Conservation (phyloP, 2,113 vertebrate genomes). For the Rutilus rutilus region DNA sequence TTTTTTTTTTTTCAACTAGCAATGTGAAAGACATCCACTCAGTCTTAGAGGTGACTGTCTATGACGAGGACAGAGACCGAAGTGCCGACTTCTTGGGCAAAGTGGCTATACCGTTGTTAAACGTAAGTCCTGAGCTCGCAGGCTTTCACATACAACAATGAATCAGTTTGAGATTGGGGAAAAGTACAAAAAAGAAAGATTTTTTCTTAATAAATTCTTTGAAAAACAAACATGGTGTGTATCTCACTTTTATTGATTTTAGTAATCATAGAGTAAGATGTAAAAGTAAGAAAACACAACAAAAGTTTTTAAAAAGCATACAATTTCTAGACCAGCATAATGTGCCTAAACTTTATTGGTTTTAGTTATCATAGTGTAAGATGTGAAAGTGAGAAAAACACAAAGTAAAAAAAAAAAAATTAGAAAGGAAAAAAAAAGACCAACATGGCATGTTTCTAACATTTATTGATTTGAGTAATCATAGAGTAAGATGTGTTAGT, state of each 20-base stretch:
- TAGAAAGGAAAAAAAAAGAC: not conserved
- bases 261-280: not conserved
- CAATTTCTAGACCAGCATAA: too few relatives aligned
- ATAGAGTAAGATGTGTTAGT: slow-evolving; percentile 52
- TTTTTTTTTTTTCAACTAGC: slow-evolving; percentile 71
- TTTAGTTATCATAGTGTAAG: slow-evolving; percentile 36
- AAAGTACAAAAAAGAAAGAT: not conserved
- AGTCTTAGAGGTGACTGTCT: slow-evolving; percentile 96
- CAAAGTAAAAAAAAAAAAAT: not conserved
- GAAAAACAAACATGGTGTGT: not conserved
- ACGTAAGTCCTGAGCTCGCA: slow-evolving; percentile 85
- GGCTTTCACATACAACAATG: not conserved
- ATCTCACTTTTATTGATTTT: not conserved
- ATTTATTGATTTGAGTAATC: slow-evolving; percentile 6
- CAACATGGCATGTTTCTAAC: not conserved
- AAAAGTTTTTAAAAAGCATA: not conserved
- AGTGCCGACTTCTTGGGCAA: slow-evolving; percentile 98
- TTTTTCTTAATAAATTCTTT: not conserved
- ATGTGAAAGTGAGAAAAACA: slow-evolving; percentile 42
- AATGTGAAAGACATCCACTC: slow-evolving; percentile 99
- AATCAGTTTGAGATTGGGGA: not conserved
- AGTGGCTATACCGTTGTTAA: slow-evolving; percentile 94
- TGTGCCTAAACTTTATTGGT: not conserved
- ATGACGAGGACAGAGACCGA: slow-evolving; percentile 95
- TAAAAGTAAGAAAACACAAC: not conserved